phyloP scores from a whole-genome alignment of 1,140 invertebrate genomes.

The Drosophila sucinea region DNA sequence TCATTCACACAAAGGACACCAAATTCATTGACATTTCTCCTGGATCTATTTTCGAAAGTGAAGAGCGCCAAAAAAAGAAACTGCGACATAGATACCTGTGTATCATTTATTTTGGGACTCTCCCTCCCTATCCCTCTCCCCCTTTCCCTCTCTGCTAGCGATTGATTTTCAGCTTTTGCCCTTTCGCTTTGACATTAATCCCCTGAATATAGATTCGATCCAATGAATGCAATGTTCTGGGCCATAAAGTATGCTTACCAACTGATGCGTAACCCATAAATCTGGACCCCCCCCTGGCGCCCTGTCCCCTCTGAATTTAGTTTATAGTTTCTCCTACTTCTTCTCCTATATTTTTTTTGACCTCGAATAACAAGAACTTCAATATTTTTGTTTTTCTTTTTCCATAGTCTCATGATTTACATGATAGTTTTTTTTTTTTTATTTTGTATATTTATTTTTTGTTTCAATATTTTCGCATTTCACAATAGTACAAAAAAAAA shows the following conservation, averaged over 20 bases:
- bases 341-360: neutral
- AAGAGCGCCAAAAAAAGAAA: neutral
- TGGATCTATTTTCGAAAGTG: neutral
- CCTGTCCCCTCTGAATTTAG: neutral
- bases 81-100: neutral
- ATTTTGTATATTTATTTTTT: conserved; percentile 48
- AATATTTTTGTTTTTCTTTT: neutral
- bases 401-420: conserved; percentile 15
- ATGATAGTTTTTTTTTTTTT: conserved; percentile 11
- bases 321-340: neutral
- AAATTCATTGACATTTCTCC: neutral
- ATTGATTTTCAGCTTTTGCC: conserved; percentile 8
- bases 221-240: conserved; percentile 29
- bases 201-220: neutral
- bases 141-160: neutral
- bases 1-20: neutral
- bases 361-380: neutral
- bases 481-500: conserved; percentile 68
- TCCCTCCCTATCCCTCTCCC: neutral
- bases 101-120: neutral
- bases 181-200: conserved; percentile 22
- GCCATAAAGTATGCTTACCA: conserved; percentile 53
- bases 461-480: conserved; percentile 70
- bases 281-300: conserved; percentile 5
- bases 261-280: conserved; percentile 52